Evolutionary conservation across 2,797 vertebrate genomes (phyloP).

Genomic region (Epinephelus coioides): DNA sequence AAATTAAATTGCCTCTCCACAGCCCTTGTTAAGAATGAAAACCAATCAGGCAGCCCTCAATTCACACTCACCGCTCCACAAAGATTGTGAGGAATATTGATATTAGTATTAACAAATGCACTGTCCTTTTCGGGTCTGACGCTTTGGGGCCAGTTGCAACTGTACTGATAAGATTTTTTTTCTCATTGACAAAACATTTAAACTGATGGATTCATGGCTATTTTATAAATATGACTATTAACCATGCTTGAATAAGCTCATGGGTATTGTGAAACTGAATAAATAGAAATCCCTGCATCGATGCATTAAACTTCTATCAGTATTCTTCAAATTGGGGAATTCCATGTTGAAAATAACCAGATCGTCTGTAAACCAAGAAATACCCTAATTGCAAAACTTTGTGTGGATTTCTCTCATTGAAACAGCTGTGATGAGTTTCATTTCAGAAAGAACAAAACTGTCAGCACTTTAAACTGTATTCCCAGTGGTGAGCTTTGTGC

Average conservation of each 20-base stretch:
- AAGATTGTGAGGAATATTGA: slow-evolving; percentile 74
- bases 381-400: slow-evolving; percentile 50
- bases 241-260: slow-evolving; percentile 30
- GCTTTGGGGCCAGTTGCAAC: slow-evolving; percentile 40
- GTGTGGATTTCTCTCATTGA: slow-evolving; percentile 34
- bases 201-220: slow-evolving; percentile 48
- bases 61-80: slow-evolving; percentile 63
- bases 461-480: slow-evolving; percentile 52
- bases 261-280: slow-evolving; percentile 38
- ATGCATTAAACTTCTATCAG: slow-evolving; percentile 17
- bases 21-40: slow-evolving; percentile 77
- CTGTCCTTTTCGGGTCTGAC: slow-evolving; percentile 43
- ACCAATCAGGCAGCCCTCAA: slow-evolving; percentile 73
- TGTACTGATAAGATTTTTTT: slow-evolving; percentile 57
- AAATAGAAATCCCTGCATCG: slow-evolving; percentile 28
- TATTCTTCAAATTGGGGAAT: slow-evolving; percentile 18
- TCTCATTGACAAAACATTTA: slow-evolving; percentile 34
- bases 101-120: slow-evolving; percentile 73
- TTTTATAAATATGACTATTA: slow-evolving; percentile 58
- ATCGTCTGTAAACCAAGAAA: slow-evolving; percentile 41
- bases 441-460: slow-evolving; percentile 49
- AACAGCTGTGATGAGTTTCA: slow-evolving; percentile 44
- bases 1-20: slow-evolving; percentile 82
- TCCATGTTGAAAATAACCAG: slow-evolving; percentile 37
- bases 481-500: slow-evolving; percentile 47